Evolutionary conservation across 1,140 invertebrate genomes (phyloP).

Genomic region (Drosophila tristis): DNA sequence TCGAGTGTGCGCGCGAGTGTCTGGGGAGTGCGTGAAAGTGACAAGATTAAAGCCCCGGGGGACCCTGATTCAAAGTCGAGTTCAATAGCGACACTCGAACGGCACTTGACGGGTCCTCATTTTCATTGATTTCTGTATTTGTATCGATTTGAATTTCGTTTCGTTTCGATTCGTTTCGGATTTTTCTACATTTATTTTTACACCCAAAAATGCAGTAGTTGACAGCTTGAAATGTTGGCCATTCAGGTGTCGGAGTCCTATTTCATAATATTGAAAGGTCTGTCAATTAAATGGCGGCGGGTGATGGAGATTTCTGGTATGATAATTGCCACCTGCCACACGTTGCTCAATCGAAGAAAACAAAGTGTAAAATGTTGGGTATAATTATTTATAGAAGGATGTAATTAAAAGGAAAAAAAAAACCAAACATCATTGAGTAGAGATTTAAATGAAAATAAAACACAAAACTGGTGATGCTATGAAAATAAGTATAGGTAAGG

Average conservation of each 20-base stretch:
- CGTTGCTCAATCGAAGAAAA: conserved; percentile 52
- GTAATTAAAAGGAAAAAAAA: conserved; percentile 13
- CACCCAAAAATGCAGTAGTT: conserved; percentile 57
- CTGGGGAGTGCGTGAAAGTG: conserved; percentile 51
- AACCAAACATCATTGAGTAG: not conserved
- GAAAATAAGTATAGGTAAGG: too few species aligned
- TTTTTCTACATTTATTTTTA: conserved; percentile 33
- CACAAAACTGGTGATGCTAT: too few species aligned
- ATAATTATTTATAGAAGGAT: not conserved
- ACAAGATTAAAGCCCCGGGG: conserved; percentile 41
- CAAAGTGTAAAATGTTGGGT: conserved; percentile 4
- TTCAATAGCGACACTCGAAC: conserved; percentile 41
- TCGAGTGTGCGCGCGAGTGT: conserved; percentile 35
- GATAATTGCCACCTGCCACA: conserved; percentile 69
- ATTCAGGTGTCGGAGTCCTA: conserved; percentile 55
- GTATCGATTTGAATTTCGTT: conserved; percentile 28
- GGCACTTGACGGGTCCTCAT: conserved; percentile 67
- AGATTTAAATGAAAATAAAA: not conserved
- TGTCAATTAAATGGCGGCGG: conserved; percentile 60
- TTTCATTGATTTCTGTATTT: conserved; percentile 52
- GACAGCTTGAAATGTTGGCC: conserved; percentile 70
- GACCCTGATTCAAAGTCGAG: conserved; percentile 23
- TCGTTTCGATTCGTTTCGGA: conserved; percentile 19
- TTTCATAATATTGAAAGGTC: conserved; percentile 78
- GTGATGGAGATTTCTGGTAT: conserved; percentile 51